Base-by-base conservation (phyloP, 2,113 vertebrate genomes). In the Seriola dumerili region DNA sequence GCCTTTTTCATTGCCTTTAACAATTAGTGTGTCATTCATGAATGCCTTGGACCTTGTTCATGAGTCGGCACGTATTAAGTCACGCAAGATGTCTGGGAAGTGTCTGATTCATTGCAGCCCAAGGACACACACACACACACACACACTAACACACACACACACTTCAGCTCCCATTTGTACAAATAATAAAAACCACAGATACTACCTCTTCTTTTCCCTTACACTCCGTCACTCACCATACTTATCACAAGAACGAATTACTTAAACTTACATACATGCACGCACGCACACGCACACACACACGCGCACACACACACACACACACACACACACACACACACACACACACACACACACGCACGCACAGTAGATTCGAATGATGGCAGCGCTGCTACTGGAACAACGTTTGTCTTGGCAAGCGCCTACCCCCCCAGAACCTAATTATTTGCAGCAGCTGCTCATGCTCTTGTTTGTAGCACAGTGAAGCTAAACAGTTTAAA, bases 381-480 rank as follows among this genome's bases (percentile, higher is more conserved):
- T 78, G 88, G 85, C 88, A 85, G 84, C 86, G 89, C 71, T 40
- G 86, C 94, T 92, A 90, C 93, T 94, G 90, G 87, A 94, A 94
- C 89, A 95, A 94, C 90, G 89, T 95, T 96, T 92, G 90, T 93
- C 88, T 94, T 95, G 94, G 94, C 94, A 89, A 80, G 72, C 58
- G 6, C 36, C 79, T 81, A 66, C 66, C 85, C 84, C 84, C 84
- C 88, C 59, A 78, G 85, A 93, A 90, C 88, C 76, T 89, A 88
- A 93, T 95, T 92, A 94, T 94, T 93, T 90, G 83, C 90, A 93
- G 90, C 94, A 95, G 92, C 93, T 95, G 95, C 86, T 88, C 77
- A n/a, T 68, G 86, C 72, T 84, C 87, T 92, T 92, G 94, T 94
- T 95, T 94, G 93, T 75, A 91, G 78, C 88, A 85, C 65, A 86